These are phyloP conservation scores for Idaea straminata DNA, from an alignment of 2,888 invertebrate species.

Conservation along the genomic window DNA sequence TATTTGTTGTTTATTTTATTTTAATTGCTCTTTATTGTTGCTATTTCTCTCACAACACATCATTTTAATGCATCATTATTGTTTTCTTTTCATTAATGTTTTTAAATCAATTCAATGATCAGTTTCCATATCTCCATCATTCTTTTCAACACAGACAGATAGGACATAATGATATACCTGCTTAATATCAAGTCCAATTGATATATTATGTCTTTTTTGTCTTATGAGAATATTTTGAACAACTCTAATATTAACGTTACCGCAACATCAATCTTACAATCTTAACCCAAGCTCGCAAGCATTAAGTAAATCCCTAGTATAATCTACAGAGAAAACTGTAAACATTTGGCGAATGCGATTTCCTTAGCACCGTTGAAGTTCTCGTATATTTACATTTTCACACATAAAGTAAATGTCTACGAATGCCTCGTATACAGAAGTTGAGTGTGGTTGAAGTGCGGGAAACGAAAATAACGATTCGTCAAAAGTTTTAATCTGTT, in stretches of 20 bases:
- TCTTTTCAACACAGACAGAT: too few relatives aligned
- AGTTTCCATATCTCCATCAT: too few relatives aligned
- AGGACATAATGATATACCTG: too few relatives aligned
- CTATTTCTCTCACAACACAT: too few relatives aligned
- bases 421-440: conserved; percentile 68
- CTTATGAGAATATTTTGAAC: background rate
- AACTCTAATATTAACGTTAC: background rate
- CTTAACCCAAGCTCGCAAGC: conserved; percentile 14
- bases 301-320: conserved; percentile 68
- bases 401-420: conserved; percentile 74
- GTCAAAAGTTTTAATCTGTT: conserved; percentile 78
- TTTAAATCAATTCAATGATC: too few relatives aligned
- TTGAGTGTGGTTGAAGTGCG: conserved; percentile 61
- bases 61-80: too few relatives aligned
- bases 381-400: conserved; percentile 75
- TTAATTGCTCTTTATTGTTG: too few relatives aligned
- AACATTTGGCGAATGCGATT: conserved; percentile 70
- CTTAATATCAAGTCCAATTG: background rate
- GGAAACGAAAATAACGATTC: conserved; percentile 73
- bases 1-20: too few relatives aligned
- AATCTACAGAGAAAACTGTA: conserved; percentile 44
- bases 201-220: background rate
- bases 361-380: conserved; percentile 65
- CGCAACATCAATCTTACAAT: background rate
- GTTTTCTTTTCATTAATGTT: too few relatives aligned